Base-by-base conservation (phyloP, 2,888 invertebrate genomes). In the Iphiclides podalirius region DNA sequence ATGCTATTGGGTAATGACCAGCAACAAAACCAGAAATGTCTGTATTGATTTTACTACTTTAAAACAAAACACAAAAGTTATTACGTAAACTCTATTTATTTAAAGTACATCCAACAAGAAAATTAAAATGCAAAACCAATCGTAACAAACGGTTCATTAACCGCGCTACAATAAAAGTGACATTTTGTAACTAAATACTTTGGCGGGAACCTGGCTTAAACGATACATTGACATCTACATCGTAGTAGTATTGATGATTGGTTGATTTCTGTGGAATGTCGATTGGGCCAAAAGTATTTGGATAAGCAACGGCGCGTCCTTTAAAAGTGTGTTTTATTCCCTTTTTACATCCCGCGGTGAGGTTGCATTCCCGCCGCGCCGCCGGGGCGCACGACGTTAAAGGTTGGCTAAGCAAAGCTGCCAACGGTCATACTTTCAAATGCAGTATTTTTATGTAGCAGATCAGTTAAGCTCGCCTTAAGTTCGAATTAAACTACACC, bases 301-400 rank as follows among this genome's bases (percentile, higher is more conserved):
- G 68, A 67, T 70, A 72, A 75, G 75, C 67, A 69, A 72, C 75
- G 69, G 67, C 69, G 75, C 82, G 80, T 79, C 79, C 79, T 78
- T 79, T 60, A 60, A 49, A 59, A 61, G 63, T 61, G 67, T 63
- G 81, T 75, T 75, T 80, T 66, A 60, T 72, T 76, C 71, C 72
- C 72, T 84, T 85, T 84, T 76, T 81, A 72, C 72, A 72, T 77
- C 79, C 75, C 72, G 74, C 67, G 60, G 72, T 63, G 75, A 77
- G 79, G 75, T 75, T 80, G 80, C 83, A 81, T 85, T 84, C 86
- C 70, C 77, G 64, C 58, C 61, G 60, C 63, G 66, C 64, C 67
- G 66, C 61, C 63, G 58, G 63, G 58, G 57, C 61, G 60, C 54
- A 61, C 57, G 60, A 61, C 57, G 36, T 33, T 41, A 41, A 41